Percentiles rank a stretch among this genome's conserved stretches.
Conservation (phyloP, 1,140 invertebrate species). For the Brachionus koreanus region DNA sequence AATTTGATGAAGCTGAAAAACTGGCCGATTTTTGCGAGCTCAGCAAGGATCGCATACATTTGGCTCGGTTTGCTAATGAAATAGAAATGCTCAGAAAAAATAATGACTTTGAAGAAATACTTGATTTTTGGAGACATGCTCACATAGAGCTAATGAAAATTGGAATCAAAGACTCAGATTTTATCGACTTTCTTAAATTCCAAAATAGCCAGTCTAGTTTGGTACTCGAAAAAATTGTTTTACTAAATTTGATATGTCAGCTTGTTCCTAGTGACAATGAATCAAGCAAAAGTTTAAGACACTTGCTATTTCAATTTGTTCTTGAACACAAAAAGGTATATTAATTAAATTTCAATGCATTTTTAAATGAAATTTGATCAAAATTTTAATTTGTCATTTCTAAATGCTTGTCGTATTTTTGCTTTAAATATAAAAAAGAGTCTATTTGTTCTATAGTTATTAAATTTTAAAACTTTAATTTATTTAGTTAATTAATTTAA, state of each 20-base stretch:
- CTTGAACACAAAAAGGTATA: constrained; percentile 19
- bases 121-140: constrained; percentile 40
- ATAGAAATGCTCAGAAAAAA: constrained; percentile 6
- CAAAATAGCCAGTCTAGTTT: constrained; percentile 24
- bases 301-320: constrained; percentile 25
- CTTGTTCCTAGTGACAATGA: constrained; percentile 27
- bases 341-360: not conserved
- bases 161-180: constrained; percentile 39
- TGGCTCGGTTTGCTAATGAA: constrained; percentile 28
- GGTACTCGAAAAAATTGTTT: constrained; percentile 25
- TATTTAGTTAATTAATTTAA: too few species aligned
- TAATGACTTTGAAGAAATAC: constrained; percentile 42
- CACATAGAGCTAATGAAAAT: constrained; percentile 34
- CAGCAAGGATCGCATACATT: constrained; percentile 38
- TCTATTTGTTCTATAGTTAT: too few species aligned
- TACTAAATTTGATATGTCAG: constrained; percentile 29
- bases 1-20: constrained; percentile 35
- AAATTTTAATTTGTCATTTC: not conserved
- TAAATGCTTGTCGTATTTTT: too few species aligned
- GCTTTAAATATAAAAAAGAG: too few species aligned
- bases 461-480: too few species aligned
- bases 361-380: too few species aligned
- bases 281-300: not conserved
- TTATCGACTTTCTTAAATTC: constrained; percentile 43
- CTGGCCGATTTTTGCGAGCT: constrained; percentile 20